Base-by-base conservation (phyloP, 2,113 vertebrate species). In the Neogobius melanostomus region DNA sequence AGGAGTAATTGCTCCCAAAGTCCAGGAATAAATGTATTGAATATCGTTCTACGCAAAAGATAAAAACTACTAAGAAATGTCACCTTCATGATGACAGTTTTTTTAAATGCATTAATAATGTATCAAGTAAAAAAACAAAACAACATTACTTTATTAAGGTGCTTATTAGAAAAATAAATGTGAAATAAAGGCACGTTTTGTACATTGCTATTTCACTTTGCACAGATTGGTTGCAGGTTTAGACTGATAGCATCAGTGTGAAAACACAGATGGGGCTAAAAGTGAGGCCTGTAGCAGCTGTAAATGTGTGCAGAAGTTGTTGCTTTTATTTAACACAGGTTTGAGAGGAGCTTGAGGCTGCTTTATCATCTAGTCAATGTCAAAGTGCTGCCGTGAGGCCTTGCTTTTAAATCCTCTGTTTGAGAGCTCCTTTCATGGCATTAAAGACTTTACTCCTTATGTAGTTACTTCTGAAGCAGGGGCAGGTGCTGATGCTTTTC, bases 401-500 rank as follows among this genome's bases (percentile, higher is more conserved):
- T 77, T 74, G 62, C 64, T 81, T 79, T 74, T 44, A 77, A 64
- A 64, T 69, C 42, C 6, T 0, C 43, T 62, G 57, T 81, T 66
- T 64, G 74, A 73, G 51, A 16, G 52, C 82, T 67, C 59, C 70
- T 76, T 87, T 64, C 46, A 73, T 10, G 54, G 80, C 77, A 79
- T 86, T 73, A 79, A 85, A 86, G 76, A 50, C 65, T 81, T 76
- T 50, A 43, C 43, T 67, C 82, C 76, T 77, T 76, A 74, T 69
- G 83, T 72, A 77, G 79, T 79, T 79, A 75, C 80, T 77, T 74
- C 66, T 66, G 74, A 76, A 74, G 73, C 66, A 66, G 71, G 66
- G 75, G 80, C 86, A 88, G 88, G 83, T 88, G 88, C 84, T 87
- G 66, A 66, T 63, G 64, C 11, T 75, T 85, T 66, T 75, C 74